phyloP scores from a whole-genome alignment of 2,797 vertebrate species.

The Vultur gryphus region DNA sequence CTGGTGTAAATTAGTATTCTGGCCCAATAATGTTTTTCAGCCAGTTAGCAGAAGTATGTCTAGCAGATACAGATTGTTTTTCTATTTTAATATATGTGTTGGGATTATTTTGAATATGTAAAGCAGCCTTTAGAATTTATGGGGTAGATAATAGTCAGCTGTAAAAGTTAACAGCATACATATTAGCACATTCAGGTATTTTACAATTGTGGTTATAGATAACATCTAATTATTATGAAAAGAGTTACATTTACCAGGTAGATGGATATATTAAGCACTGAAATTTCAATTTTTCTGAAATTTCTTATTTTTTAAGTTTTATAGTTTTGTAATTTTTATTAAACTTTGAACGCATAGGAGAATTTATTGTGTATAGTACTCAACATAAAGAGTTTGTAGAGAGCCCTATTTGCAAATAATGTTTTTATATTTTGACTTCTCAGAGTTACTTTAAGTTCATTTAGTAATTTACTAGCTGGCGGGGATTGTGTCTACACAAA shows the following conservation, averaged over 20 bases:
- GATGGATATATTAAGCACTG: not conserved
- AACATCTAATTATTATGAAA: not conserved
- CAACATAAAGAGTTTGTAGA: not conserved
- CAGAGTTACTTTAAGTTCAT: not conserved
- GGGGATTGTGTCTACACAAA: not conserved
- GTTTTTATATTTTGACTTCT: not conserved
- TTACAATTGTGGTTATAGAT: not conserved
- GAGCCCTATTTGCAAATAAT: not conserved
- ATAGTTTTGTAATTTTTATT: not conserved
- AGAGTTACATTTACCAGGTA: not conserved
- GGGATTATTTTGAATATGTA: not conserved
- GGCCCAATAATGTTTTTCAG: not conserved
- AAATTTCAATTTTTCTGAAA: not conserved
- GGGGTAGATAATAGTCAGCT: not conserved
- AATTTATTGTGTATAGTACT: not conserved
- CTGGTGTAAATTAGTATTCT: not conserved
- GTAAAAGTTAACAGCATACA: not conserved
- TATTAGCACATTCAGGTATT: not conserved
- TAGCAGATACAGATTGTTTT: not conserved
- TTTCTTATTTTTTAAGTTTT: not conserved
- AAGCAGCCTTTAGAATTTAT: not conserved
- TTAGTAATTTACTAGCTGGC: not conserved
- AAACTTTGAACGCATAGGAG: not conserved
- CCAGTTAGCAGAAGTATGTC: not conserved
- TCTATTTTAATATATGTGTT: not conserved